phyloP scores from a whole-genome alignment of 2,888 invertebrate species.

The Kuschelorhynchus macadamiae region DNA sequence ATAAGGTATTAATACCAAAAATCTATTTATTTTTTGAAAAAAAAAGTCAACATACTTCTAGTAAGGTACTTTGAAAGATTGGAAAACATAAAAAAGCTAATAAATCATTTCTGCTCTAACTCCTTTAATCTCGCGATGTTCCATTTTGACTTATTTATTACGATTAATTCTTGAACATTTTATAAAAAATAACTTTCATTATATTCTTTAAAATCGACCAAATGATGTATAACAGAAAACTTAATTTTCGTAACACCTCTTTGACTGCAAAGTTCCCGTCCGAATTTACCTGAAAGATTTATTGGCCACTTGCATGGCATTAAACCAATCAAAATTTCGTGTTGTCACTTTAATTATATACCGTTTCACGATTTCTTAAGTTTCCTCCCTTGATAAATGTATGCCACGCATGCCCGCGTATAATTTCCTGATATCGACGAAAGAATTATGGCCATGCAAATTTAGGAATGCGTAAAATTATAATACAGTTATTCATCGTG shows the following conservation, averaged over 20 bases:
- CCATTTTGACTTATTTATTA: too few species aligned
- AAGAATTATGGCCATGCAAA: slow-evolving; percentile 43
- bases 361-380: slow-evolving; percentile 28
- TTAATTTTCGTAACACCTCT: slow-evolving; percentile 33
- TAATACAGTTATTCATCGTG: too few species aligned
- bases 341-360: slow-evolving; percentile 46
- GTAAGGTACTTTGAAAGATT: too few species aligned
- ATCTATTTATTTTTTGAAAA: too few species aligned
- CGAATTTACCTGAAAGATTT: slow-evolving; percentile 29
- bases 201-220: too few species aligned
- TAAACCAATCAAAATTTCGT: slow-evolving; percentile 45
- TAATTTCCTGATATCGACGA: slow-evolving; percentile 37
- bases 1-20: too few species aligned
- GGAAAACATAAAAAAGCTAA: too few species aligned
- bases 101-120: too few species aligned
- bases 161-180: too few species aligned
- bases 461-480: slow-evolving; percentile 36
- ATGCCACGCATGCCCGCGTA: slow-evolving; percentile 39
- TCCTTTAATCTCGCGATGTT: too few species aligned
- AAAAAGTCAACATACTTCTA: too few species aligned
- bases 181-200: too few species aligned
- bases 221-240: slow-evolving; percentile 23
- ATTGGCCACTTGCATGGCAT: slow-evolving; percentile 30
- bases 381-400: slow-evolving; percentile 40
- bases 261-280: slow-evolving; percentile 23